Percentiles rank a stretch among this genome's conserved stretches.
Evolutionary conservation across 2,797 vertebrate species (phyloP).

Genomic region (Anguilla anguilla): DNA sequence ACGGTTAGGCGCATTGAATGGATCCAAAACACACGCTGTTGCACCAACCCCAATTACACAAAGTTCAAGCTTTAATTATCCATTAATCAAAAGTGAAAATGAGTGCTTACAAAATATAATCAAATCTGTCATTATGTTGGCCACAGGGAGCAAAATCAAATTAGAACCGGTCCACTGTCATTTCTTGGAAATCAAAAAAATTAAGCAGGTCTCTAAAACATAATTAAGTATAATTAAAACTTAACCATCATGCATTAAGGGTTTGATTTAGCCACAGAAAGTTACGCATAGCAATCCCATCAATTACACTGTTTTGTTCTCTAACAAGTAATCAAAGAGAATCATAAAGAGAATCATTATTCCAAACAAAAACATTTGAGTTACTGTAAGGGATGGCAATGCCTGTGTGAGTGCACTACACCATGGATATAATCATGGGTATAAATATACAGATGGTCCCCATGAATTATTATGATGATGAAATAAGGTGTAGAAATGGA

Average conservation of each 20-base stretch:
- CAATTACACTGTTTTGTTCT: slow-evolving; percentile 17
- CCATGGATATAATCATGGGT: background rate
- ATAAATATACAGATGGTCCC: background rate
- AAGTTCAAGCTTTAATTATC: slow-evolving; percentile 27
- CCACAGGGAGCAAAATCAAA: slow-evolving; percentile 19
- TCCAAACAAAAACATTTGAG: slow-evolving; percentile 7
- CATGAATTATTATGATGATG: background rate
- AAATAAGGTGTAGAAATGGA: background rate
- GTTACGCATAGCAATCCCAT: background rate
- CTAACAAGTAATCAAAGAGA: background rate
- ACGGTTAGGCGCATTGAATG: too few species aligned
- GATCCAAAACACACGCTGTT: slow-evolving; percentile 6
- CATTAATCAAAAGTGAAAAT: slow-evolving; percentile 28
- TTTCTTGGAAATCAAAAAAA: slow-evolving; percentile 20
- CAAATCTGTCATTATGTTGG: slow-evolving; percentile 21
- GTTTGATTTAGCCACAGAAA: slow-evolving; percentile 9
- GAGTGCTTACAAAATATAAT: slow-evolving; percentile 16
- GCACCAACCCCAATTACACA: slow-evolving; percentile 20
- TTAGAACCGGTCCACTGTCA: slow-evolving; percentile 11
- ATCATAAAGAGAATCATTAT: background rate
- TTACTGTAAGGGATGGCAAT: background rate
- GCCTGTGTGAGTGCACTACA: background rate
- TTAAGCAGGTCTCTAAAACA: slow-evolving; percentile 19
- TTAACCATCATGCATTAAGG: slow-evolving; percentile 17
- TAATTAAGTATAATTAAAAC: slow-evolving; percentile 26